Evolutionary conservation across 2,888 invertebrate species (phyloP).

Genomic region (Hirtodrosophila confusa): DNA sequence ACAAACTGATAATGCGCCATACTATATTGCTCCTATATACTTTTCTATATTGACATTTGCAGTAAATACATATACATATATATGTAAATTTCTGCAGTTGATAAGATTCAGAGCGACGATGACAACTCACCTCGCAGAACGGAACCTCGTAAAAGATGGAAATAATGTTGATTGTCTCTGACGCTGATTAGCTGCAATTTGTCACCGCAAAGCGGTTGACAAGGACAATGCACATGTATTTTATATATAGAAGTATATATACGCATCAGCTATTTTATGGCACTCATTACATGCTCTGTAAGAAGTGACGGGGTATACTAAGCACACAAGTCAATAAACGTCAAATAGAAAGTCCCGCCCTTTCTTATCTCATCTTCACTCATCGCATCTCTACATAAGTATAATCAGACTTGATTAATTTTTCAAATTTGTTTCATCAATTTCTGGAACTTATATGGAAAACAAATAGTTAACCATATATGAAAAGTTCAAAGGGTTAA

Average conservation of each 20-base stretch:
- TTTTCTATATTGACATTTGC: constrained; percentile 15
- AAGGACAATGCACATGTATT: constrained; percentile 59
- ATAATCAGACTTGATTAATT: no score
- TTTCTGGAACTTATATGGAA: no score
- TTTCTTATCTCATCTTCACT: no score
- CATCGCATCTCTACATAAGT: no score
- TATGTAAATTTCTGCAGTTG: constrained; percentile 69
- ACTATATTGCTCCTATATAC: constrained; percentile 23
- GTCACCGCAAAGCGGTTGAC: constrained; percentile 60
- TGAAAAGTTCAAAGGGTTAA: no score
- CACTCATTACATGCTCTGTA: constrained; percentile 8
- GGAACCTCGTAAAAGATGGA: constrained; percentile 24
- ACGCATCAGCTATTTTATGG: constrained; percentile 6
- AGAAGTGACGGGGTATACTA: not conserved
- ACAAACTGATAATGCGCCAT: constrained; percentile 45
- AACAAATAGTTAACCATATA: no score
- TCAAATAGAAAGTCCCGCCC: no score
- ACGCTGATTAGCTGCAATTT: constrained; percentile 71
- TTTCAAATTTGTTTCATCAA: no score
- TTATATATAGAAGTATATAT: constrained; percentile 19
- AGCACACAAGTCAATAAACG: no score
- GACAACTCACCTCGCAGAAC: constrained; percentile 35
- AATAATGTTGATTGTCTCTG: constrained; percentile 22
- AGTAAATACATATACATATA: constrained; percentile 1
- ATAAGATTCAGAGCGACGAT: constrained; percentile 55